A percentile compares a stretch with the other conserved stretches of the same genome.
Evolutionary conservation across 2,888 invertebrate species (phyloP).

Genomic region (Lagria hirta): DNA sequence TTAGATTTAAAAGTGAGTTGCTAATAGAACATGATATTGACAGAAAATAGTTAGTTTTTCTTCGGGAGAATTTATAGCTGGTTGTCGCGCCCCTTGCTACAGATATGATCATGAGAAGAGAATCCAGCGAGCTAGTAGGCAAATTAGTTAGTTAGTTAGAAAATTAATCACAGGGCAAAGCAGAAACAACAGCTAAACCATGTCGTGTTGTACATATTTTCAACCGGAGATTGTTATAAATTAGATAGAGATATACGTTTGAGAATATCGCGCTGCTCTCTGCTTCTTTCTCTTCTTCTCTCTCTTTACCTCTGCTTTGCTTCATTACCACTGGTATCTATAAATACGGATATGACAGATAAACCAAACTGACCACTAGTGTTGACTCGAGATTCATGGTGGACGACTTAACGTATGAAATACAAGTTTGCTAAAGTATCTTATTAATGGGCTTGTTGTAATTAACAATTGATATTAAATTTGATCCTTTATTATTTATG

Average conservation of each 20-base stretch:
- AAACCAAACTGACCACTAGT: slow-evolving; percentile 33
- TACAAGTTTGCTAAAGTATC: slow-evolving; percentile 40
- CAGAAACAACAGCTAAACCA: slow-evolving; percentile 29
- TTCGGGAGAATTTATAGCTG: not conserved
- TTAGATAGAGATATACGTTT: slow-evolving; percentile 34
- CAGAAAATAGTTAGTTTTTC: too few relatives aligned
- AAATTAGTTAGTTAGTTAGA: slow-evolving; percentile 30
- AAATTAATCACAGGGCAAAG: slow-evolving; percentile 26
- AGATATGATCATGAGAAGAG: slow-evolving; percentile 29
- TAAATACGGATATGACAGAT: slow-evolving; percentile 33
- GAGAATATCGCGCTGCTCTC: slow-evolving; percentile 27
- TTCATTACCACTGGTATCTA: slow-evolving; percentile 34
- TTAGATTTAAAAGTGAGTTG: too few relatives aligned
- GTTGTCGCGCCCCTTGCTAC: slow-evolving; percentile 6
- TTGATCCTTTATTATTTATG: slow-evolving; percentile 19
- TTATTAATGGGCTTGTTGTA: slow-evolving; percentile 41
- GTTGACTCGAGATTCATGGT: slow-evolving; percentile 37
- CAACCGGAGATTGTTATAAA: slow-evolving; percentile 32
- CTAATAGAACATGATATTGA: too few relatives aligned
- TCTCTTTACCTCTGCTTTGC: too few relatives aligned
- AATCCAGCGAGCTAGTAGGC: slow-evolving; percentile 27
- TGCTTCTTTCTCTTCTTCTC: too few relatives aligned
- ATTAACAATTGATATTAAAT: slow-evolving; percentile 37
- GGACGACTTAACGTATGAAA: slow-evolving; percentile 35
- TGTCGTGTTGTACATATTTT: slow-evolving; percentile 32